These are phyloP conservation scores for Perdita meconis DNA, from an alignment of 2,888 invertebrate species.

Conservation along the genomic window DNA sequence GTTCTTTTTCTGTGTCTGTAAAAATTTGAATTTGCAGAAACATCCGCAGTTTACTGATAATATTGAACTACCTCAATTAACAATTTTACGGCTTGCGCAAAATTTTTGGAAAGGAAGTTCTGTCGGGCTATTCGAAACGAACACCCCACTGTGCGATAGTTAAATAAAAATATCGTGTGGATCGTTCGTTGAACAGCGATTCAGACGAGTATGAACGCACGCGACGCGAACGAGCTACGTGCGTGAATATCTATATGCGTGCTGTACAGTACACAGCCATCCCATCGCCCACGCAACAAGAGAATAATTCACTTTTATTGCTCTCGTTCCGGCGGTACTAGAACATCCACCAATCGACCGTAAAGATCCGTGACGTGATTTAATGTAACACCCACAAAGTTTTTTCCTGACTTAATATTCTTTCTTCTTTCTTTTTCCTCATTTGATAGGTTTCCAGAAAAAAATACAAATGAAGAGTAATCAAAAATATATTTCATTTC, in stretches of 20 bases:
- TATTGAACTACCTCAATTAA: no score
- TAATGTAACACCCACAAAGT: constrained; percentile 12
- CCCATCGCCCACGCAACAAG: constrained; percentile 53
- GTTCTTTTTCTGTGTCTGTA: no score
- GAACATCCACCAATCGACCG: constrained; percentile 31
- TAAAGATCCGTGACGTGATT: constrained; percentile 13
- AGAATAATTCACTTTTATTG: constrained; percentile 55
- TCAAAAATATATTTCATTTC: constrained; percentile 79
- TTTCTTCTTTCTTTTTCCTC: no score
- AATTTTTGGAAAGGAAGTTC: constrained; percentile 43
- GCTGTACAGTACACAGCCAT: constrained; percentile 27
- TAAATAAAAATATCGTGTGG: constrained; percentile 64
- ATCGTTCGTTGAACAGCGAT: constrained; percentile 18
- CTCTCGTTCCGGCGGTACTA: constrained; percentile 39
- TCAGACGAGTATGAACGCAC: constrained; percentile 21
- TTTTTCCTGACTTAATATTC: constrained; percentile 18
- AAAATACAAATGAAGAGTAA: not conserved
- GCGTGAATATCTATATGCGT: constrained; percentile 29
- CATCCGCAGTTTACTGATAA: no score
- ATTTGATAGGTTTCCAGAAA: not conserved
- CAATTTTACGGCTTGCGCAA: no score
- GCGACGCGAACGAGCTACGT: constrained; percentile 18
- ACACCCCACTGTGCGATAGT: constrained; percentile 51
- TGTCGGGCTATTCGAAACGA: constrained; percentile 22
- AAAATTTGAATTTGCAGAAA: no score